A percentile compares a stretch with the other conserved stretches of the same genome.
Evolutionary conservation across 2,888 invertebrate species (phyloP).

Genomic region (Xestia xanthographa): DNA sequence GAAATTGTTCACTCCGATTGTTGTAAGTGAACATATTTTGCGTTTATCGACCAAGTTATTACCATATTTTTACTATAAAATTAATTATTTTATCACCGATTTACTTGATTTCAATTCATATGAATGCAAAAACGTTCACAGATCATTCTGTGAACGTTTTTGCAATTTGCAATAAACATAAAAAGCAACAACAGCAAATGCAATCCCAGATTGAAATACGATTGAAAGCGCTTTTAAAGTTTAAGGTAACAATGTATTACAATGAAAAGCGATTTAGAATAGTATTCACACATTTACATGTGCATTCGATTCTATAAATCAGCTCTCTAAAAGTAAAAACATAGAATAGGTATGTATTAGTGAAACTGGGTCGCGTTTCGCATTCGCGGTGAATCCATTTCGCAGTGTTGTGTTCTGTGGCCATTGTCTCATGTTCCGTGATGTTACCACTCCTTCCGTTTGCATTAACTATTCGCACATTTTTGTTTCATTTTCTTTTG

Average conservation of each 20-base stretch:
- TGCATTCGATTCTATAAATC: conserved; percentile 65
- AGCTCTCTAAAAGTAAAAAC: conserved; percentile 64
- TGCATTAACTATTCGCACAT: conserved; percentile 69
- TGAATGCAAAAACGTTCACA: too few species aligned
- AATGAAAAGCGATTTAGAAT: conserved; percentile 18
- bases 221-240: conserved; percentile 36
- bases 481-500: conserved; percentile 63
- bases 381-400: conserved; percentile 80
- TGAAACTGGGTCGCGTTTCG: conserved; percentile 80
- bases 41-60: neutral
- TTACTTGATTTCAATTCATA: neutral
- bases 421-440: conserved; percentile 74
- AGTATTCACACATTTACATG: conserved; percentile 52
- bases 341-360: conserved; percentile 71
- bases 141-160: neutral
- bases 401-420: conserved; percentile 68
- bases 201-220: conserved; percentile 29
- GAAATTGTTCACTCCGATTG: neutral
- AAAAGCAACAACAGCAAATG: conserved; percentile 6
- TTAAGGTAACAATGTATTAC: conserved; percentile 37
- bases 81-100: neutral
- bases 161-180: conserved; percentile 30
- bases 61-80: neutral
- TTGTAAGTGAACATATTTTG: neutral
- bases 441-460: conserved; percentile 74